phyloP scores from a whole-genome alignment of 2,113 vertebrate species.

The Oreochromis spilurus region DNA sequence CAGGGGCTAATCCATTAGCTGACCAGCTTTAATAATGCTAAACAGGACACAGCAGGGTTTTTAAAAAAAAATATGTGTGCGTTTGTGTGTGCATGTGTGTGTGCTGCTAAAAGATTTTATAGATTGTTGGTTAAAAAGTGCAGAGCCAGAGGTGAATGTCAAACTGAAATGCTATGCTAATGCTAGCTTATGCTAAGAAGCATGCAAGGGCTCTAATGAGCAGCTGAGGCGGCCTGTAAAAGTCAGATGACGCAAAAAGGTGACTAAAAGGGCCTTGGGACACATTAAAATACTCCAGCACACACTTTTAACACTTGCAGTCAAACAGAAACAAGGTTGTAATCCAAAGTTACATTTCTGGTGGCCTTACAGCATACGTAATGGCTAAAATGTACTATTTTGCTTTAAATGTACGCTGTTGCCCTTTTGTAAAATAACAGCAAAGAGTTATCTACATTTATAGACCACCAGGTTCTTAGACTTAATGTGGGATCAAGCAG shows the following conservation, averaged over 20 bases:
- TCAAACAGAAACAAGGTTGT: background rate
- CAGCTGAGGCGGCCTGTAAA: slow-evolving; percentile 49
- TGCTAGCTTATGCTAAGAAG: slow-evolving; percentile 37
- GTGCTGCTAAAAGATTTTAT: slow-evolving; percentile 34
- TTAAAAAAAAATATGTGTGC: background rate
- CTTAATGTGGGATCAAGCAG: background rate
- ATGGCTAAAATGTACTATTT: background rate
- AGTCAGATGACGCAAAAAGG: slow-evolving; percentile 8
- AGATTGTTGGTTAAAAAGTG: slow-evolving; percentile 17
- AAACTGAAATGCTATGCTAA: slow-evolving; percentile 48
- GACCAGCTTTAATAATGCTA: background rate
- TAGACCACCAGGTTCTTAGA: background rate
- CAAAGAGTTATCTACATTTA: background rate
- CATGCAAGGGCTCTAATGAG: slow-evolving; percentile 52
- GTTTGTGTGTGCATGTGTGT: background rate
- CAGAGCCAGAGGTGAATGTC: background rate
- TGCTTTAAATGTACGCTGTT: background rate
- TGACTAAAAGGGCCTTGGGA: slow-evolving; percentile 12
- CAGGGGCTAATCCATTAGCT: slow-evolving; percentile 1
- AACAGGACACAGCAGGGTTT: background rate
- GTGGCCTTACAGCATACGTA: background rate
- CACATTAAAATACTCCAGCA: background rate
- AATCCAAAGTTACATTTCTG: background rate
- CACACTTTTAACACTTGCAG: background rate
- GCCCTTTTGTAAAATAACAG: background rate